Percentiles rank a stretch among this genome's conserved stretches.
Conservation (phyloP, 2,113 vertebrate genomes). For the Telmatochromis sp. region DNA sequence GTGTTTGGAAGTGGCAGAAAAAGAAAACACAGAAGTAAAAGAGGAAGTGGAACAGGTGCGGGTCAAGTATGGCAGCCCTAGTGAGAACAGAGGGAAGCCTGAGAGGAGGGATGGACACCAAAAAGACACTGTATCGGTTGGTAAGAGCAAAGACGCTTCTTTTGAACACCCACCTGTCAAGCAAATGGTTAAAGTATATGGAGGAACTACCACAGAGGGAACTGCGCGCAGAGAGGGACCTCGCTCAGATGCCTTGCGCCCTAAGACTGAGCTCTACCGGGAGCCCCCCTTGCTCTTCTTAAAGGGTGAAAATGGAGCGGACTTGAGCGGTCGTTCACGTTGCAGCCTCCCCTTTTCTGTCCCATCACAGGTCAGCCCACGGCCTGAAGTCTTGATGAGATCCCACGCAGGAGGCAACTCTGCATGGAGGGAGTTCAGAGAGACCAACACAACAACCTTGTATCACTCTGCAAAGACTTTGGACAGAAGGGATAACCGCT, state of each 20-base stretch:
- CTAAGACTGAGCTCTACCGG: slow-evolving; percentile 60
- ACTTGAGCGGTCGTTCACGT: slow-evolving; percentile 45
- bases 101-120: slow-evolving; percentile 42
- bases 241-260: slow-evolving; percentile 51
- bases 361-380: slow-evolving; percentile 36
- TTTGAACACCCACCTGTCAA: slow-evolving; percentile 28
- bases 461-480: slow-evolving; percentile 71
- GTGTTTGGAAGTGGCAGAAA: neutral
- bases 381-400: slow-evolving; percentile 59
- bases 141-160: slow-evolving; percentile 43
- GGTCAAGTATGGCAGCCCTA: slow-evolving; percentile 35
- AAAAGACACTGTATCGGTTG: neutral
- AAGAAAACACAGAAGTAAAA: slow-evolving; percentile 1
- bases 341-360: slow-evolving; percentile 55
- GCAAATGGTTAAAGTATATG: slow-evolving; percentile 60
- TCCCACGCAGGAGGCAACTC: slow-evolving; percentile 43
- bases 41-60: slow-evolving; percentile 49
- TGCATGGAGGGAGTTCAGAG: slow-evolving; percentile 52
- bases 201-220: slow-evolving; percentile 44
- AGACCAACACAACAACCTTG: slow-evolving; percentile 44
- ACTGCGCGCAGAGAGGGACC: slow-evolving; percentile 52
- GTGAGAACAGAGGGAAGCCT: slow-evolving; percentile 5
- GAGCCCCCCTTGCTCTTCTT: slow-evolving; percentile 56
- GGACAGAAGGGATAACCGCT: slow-evolving; percentile 62
- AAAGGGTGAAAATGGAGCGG: slow-evolving; percentile 54